phyloP scores from a whole-genome alignment of 2,113 vertebrate species.

The Gobius niger region DNA sequence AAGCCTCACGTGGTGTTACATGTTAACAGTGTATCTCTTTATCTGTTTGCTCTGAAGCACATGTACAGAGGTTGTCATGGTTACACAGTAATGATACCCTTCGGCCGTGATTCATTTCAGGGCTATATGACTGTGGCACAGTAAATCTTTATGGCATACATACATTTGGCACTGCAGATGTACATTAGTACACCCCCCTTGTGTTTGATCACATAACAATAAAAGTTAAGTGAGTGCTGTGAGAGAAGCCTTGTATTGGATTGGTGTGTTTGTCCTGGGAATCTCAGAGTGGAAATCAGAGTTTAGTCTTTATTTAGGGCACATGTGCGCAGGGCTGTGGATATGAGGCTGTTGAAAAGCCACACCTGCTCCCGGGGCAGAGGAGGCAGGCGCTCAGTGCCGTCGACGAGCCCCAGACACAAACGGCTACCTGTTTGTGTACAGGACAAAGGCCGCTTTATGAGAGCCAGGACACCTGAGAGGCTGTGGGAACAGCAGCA shows the following conservation, averaged over 20 bases:
- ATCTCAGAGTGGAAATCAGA: constrained; percentile 29
- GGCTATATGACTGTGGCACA: constrained; percentile 8
- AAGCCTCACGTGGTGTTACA: constrained; percentile 20
- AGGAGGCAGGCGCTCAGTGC: constrained; percentile 33
- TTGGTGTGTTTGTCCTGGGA: constrained; percentile 21
- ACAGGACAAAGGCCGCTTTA: constrained; percentile 75
- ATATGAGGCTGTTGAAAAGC: constrained; percentile 46
- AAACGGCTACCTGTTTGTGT: constrained; percentile 75
- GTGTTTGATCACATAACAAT: background rate
- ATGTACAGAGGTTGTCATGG: background rate
- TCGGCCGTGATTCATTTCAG: constrained; percentile 9
- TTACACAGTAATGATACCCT: background rate
- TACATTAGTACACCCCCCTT: constrained; percentile 6
- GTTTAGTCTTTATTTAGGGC: constrained; percentile 25
- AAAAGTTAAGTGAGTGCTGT: constrained; percentile 6
- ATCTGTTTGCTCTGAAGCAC: constrained; percentile 3
- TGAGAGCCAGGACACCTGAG: constrained; percentile 71
- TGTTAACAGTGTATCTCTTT: constrained; percentile 27
- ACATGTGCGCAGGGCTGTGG: constrained; percentile 21
- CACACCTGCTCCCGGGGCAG: constrained; percentile 46
- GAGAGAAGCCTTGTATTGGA: background rate
- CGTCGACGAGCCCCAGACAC: constrained; percentile 44
- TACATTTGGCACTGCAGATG: background rate
- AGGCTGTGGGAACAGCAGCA: constrained; percentile 72
- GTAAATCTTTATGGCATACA: constrained; percentile 11